phyloP scores from a whole-genome alignment of 2,113 vertebrate species.

The Microtus oregoni region DNA sequence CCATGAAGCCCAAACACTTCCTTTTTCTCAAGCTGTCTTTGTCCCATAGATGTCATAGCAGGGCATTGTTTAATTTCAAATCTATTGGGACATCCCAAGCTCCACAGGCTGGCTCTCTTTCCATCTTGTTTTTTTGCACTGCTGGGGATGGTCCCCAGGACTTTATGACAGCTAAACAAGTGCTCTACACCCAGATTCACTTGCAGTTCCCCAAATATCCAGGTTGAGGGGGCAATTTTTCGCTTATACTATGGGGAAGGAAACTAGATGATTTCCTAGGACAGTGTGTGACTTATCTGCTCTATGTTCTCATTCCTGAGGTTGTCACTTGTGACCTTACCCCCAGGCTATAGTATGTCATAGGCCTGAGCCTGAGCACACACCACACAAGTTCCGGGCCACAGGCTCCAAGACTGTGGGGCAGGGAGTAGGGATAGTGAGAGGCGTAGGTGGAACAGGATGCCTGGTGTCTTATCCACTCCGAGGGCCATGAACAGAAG shows the following conservation, averaged over 20 bases:
- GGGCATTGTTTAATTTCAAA: background rate
- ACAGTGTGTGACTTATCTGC: background rate
- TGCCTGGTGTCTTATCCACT: background rate
- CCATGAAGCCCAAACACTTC: background rate
- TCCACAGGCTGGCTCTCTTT: background rate
- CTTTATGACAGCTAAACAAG: background rate
- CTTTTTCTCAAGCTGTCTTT: background rate
- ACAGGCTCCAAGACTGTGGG: background rate
- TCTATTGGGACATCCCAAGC: background rate
- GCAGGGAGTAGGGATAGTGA: background rate
- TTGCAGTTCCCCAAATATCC: background rate
- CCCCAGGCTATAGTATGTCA: background rate
- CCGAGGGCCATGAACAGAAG: background rate
- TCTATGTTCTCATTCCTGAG: background rate
- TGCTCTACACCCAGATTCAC: background rate
- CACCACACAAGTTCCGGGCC: background rate
- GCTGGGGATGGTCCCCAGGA: background rate
- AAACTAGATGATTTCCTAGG: background rate
- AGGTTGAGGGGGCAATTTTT: background rate
- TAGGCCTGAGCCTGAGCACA: background rate
- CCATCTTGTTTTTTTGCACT: background rate
- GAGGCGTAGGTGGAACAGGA: background rate
- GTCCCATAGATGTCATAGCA: background rate
- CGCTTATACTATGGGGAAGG: background rate
- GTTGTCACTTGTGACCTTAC: background rate